Base-by-base conservation (phyloP, 2,113 vertebrate genomes). In the Nothocercus julius region DNA sequence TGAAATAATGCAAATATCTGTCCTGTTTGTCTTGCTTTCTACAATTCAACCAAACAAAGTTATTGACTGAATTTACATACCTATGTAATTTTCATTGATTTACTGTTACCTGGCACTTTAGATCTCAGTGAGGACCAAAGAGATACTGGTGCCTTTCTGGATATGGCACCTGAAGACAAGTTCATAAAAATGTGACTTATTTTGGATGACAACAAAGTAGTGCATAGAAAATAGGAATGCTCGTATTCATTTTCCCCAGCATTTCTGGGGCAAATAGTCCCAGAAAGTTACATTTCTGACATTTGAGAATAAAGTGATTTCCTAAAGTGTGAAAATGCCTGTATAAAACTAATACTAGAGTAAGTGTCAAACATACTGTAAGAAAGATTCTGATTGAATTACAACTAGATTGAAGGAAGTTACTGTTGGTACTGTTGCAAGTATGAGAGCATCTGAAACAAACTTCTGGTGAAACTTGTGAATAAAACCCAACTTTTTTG, bases 231-330 rank as follows among this genome's bases (percentile, higher is more conserved):
- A 58, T 14, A 1, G 64, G 75, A 79, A 36, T 20, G 63, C 13
- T 90, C 72, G 27, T 84, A 53, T 85, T 92, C 69, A 82, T 49
- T 84, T 88, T 94, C 85, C 47, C 69, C 95, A 96, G 93, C 90
- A 73, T 92, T 95, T 94, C 92, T 95, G 74, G 94, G 93, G 77
- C 93, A 96, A 94, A 66, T 66, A 87, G 53, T 85, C 84, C 59
- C 66, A 89, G 77, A 78, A 89, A 67, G 69, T 86, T 89, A 95
- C 47, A 44, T 42, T 83, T 92, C 34, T 94, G 89, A 93, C 92
- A 93, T 85, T 95, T 88, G 73, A 90, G 77, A 93, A 81, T 77
- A 83, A 56, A 86, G 73, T 42, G 73, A 88, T 90, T 90, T 88
- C 73, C 79, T 91, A 89, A 93, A 93, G 84, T 30, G 54, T 76